These are phyloP conservation scores for Phoxinus dragarum DNA, from an alignment of 2,797 vertebrate species.

Conservation along the genomic window DNA sequence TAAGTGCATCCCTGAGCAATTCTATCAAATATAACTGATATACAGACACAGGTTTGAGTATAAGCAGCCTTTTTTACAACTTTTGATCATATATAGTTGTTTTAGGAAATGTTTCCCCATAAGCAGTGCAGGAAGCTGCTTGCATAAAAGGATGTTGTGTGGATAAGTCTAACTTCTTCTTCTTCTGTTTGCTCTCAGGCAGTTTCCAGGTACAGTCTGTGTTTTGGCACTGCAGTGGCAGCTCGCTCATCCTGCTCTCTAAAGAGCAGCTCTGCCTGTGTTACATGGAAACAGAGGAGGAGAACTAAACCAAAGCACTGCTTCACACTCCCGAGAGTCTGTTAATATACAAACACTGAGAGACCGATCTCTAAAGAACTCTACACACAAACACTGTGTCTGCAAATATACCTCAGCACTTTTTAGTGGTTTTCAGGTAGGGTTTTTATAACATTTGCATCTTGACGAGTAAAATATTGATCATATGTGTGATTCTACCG, in stretches of 20 bases:
- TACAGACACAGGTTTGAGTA: not conserved
- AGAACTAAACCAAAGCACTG: conserved; percentile 60
- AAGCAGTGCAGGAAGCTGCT: not conserved
- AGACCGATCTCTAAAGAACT: not conserved
- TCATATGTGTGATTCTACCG: not conserved
- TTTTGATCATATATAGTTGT: not conserved
- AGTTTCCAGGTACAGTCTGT: conserved; percentile 87
- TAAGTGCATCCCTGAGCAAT: not conserved
- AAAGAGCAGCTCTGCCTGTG: conserved; percentile 94
- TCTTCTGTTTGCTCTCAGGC: conserved; percentile 72
- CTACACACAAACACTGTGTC: not conserved
- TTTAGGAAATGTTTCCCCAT: not conserved
- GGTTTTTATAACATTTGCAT: not conserved
- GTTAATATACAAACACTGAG: not conserved
- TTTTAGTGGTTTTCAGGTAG: not conserved
- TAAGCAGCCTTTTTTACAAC: not conserved
- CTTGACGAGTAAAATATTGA: not conserved
- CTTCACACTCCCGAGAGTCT: not conserved
- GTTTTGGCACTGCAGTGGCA: conserved; percentile 86
- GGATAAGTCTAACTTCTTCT: not conserved
- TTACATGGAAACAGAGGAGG: conserved; percentile 84
- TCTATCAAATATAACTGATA: not conserved
- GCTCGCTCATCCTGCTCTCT: conserved; percentile 84
- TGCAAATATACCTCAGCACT: not conserved
- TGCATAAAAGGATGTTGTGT: not conserved